A percentile compares a stretch with the other conserved stretches of the same genome.
Evolutionary conservation across 2,113 vertebrate genomes (phyloP).

Genomic region (Arizona elegans): DNA sequence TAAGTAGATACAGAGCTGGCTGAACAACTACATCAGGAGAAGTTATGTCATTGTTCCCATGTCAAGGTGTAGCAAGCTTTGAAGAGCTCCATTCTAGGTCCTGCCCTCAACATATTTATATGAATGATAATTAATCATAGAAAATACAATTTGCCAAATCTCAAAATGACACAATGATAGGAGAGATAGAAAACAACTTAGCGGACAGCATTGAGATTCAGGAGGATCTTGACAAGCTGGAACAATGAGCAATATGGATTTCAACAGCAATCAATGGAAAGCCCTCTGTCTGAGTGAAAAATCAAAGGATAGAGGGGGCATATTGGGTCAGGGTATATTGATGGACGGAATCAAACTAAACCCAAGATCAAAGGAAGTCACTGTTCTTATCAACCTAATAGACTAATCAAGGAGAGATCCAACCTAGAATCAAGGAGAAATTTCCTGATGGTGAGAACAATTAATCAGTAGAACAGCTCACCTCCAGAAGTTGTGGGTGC

Average conservation of each 20-base stretch:
- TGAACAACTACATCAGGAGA: background rate
- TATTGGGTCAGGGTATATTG: background rate
- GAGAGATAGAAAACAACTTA: background rate
- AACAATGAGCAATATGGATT: background rate
- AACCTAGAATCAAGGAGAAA: background rate
- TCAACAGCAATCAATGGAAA: background rate
- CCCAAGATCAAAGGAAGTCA: background rate
- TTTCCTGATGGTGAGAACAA: background rate
- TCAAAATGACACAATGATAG: background rate
- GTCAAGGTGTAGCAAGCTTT: background rate
- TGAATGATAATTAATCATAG: background rate
- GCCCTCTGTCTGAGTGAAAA: background rate
- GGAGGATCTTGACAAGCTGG: background rate
- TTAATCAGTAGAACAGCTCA: background rate
- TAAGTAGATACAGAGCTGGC: background rate
- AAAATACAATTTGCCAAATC: background rate
- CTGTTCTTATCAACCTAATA: background rate
- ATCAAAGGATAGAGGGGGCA: background rate
- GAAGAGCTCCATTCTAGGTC: background rate
- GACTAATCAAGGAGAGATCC: background rate
- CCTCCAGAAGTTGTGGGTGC: background rate
- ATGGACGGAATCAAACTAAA: background rate
- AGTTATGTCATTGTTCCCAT: background rate
- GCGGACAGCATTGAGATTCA: background rate
- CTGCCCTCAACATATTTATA: background rate